Evolutionary conservation across 2,888 invertebrate species (phyloP).

Genomic region (Drymonia ruficornis): DNA sequence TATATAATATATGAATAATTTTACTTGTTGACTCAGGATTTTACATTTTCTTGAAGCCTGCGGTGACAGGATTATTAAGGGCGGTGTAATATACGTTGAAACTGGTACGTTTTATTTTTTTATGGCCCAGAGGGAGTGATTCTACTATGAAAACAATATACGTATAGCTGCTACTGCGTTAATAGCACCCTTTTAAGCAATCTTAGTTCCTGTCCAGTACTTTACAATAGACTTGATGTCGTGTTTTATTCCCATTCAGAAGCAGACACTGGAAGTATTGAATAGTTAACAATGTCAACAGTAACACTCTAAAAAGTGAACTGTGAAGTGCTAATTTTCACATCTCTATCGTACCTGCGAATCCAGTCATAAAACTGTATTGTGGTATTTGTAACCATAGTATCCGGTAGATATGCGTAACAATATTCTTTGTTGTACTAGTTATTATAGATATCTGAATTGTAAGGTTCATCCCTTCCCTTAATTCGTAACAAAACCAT

Average conservation of each 20-base stretch:
- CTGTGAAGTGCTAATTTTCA: background rate
- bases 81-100: too few species aligned
- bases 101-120: too few species aligned
- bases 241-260: background rate
- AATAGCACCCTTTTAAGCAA: background rate
- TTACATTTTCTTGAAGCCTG: too few species aligned
- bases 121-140: too few species aligned
- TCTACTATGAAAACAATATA: too few species aligned
- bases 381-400: background rate
- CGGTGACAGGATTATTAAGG: too few species aligned
- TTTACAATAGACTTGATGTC: background rate
- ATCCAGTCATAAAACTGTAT: background rate
- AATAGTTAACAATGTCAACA: slow-evolving; percentile 2
- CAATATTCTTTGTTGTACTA: too few species aligned
- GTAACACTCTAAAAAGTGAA: background rate
- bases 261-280: background rate
- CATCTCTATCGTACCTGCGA: background rate
- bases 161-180: background rate
- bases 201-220: background rate
- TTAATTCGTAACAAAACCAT: too few species aligned
- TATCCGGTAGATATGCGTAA: background rate
- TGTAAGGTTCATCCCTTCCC: too few species aligned
- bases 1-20: too few species aligned
- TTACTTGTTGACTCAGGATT: too few species aligned
- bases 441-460: too few species aligned